Conservation (phyloP, 2,113 vertebrate genomes). For the Anguilla japonica region DNA sequence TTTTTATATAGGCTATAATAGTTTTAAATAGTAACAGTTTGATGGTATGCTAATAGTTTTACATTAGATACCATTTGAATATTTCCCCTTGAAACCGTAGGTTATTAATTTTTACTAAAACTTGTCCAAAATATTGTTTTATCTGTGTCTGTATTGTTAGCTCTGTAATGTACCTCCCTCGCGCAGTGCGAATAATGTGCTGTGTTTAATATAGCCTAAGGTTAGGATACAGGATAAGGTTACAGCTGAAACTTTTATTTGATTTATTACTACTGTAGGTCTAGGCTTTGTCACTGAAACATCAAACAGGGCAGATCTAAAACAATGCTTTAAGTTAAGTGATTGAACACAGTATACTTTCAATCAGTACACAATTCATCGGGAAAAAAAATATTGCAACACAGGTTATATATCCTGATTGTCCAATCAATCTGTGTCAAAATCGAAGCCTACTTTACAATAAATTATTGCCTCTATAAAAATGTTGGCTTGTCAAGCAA, state of each 20-base stretch:
- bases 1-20: neutral
- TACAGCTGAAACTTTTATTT: neutral
- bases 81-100: neutral
- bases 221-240: neutral
- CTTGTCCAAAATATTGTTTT: neutral
- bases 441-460: conserved; percentile 5
- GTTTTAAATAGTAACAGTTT: neutral
- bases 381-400: neutral
- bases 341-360: neutral
- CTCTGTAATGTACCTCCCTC: neutral
- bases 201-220: neutral
- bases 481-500: neutral
- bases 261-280: neutral
- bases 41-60: no score
- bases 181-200: neutral
- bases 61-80: neutral
- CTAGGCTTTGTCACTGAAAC: neutral
- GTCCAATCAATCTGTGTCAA: conserved; percentile 11
- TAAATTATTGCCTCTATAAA: conserved; percentile 7
- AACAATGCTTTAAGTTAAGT: neutral
- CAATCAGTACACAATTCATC: neutral
- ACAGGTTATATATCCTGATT: neutral
- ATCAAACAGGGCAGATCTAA: neutral
- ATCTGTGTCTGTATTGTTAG: neutral
- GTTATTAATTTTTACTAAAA: neutral